Base-by-base conservation (phyloP, 2,797 vertebrate genomes). In the Vireo griseus region DNA sequence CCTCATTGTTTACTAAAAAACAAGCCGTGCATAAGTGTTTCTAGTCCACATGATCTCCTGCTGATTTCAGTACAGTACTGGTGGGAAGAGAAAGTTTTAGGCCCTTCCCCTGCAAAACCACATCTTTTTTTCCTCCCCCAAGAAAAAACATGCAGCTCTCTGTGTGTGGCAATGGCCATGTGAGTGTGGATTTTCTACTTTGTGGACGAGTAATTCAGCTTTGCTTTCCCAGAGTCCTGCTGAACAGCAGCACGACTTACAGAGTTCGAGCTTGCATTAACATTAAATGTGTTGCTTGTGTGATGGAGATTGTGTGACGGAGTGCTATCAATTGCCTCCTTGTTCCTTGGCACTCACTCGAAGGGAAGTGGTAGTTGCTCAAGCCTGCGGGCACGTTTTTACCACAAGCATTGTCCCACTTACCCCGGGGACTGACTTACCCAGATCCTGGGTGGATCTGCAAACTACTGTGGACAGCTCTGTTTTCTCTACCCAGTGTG, bases 211-310 rank as follows among this genome's bases (percentile, higher is more conserved):
- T 44, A 51, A 62, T 73, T 92, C 44, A 63, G 61, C 55, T 76
- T 89, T 91, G 63, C 59, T 93, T 89, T 91, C 51, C 52, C 71
- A 50, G 86, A 50, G 37, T 42, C 28, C 62, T 45, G 44, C 87
- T 79, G 62, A 52, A 48, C 75, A 25, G 21, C 71, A 44, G 9
- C 57, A 7, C 16, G 11, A 10, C 40, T 55, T n/a, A 12, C 35
- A 40, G 80, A 40, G 22, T 12, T 15, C 0, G 8, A 52, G 45
- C 52, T 68, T 50, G 48, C 29, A 29, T 81, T 94, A 94, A 57
- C 62, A n/a, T n/a, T n/a, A 31, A 17, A 37, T 2, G 5, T 15
- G 22, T 29, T 44, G 20, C 28, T 57, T 11, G 22, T 24, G 57
- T n/a, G 16, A 13, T n/a, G 45, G 25, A 37, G 31, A 0, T 67